Base-by-base conservation (phyloP, 1,140 invertebrate species). In the Tenebrio molitor region DNA sequence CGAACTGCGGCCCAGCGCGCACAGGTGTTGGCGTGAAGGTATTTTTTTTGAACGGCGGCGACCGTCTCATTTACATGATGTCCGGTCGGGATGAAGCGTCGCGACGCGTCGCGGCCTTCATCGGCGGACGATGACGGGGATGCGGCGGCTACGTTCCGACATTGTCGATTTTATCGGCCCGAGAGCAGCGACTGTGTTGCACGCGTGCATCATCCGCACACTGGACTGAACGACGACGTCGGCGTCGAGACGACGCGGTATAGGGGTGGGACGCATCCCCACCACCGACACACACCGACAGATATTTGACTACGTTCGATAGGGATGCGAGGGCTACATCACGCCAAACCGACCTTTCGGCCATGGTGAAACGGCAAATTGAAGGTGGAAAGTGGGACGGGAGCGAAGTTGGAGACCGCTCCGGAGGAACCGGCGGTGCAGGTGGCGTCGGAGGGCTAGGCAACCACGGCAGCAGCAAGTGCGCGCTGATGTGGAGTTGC, bases 171-270 rank as follows among this genome's bases (percentile, higher is more conserved):
- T 42, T 17, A 19, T 25, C 69, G 69, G 34, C 21, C n/a, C 46
- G 36, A 58, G 25, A 23, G 33, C 53, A 21, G 19, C 25, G 16
- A n/a, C 42, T 10, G 44, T 3, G 50, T 29, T 58, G 16, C 46
- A 39, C 68, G 53, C 68, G 50, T 70, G 68, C 68, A 70, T 62
- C 39, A 42, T 62, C 53, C 68, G 68, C 68, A 74, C 69, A 69
- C 63, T 65, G 67, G 15, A 77, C 76, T 77, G 76, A 50, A 58
- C 50, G 19, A 70, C 65, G 50, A 73, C 71, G 74, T 74, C 71
- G 76, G 69, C 76, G 76, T 75, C 73, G 73, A 64, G 73, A 74
- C 73, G 73, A 68, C 73, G 53, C 73, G 44, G 64, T 64, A 58
- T 23, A 36, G 53, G 50, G 46, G 53, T 73, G 70, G 73, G 73